Evolutionary conservation across 1,140 invertebrate species (phyloP), one percentile per base, ranked within the genome.

Genomic region (Onthophagus taurus): DNA sequence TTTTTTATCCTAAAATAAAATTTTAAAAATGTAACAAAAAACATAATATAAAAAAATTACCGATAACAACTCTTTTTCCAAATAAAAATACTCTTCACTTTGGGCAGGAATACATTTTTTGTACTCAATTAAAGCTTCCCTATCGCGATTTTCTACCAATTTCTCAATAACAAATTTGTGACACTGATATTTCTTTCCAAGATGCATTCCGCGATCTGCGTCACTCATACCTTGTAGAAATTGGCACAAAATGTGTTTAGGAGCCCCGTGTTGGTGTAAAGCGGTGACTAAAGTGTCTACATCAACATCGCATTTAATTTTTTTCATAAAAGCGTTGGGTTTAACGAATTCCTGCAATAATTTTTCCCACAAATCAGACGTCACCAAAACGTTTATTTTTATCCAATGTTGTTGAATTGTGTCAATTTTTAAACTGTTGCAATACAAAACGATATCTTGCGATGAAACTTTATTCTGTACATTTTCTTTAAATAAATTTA

Each of bases 161-260:
- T 63, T 66, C 38, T 72, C 65, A 48, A 72, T 69, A 6, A 73
- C 64, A 31, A 69, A 68, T 7, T 61, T 53, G 49, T 72, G 69
- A 38, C 69, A 65, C 60, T 72, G 46, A 19, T 59, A 44, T 46
- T 57, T 55, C 30, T 54, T 44, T 14, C 56, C 59, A 8, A 61
- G 44, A 12, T 19, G 30, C 31, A 59, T 34, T 12, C 50, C 42
- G 33, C 36, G 54, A 5, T 58, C 54, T 19, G 17, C 31, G 41
- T 61, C 56, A 36, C 44, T 33, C 20, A 58, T 49, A 33, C 49
- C 57, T 8, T 11, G 8, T 41, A 61, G 46, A 23, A 53, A 53
- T 33, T 52, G 44, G 47, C 57, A 48, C 23, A 60, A 31, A 18
- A 59, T 35, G 36, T 51, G 41, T 31, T 54, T 55, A 3, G 59